A percentile compares a stretch with the other conserved stretches of the same genome.
These are phyloP conservation scores for Salvelinus sp. DNA, from an alignment of 2,113 vertebrate genomes.

Conservation along the genomic window DNA sequence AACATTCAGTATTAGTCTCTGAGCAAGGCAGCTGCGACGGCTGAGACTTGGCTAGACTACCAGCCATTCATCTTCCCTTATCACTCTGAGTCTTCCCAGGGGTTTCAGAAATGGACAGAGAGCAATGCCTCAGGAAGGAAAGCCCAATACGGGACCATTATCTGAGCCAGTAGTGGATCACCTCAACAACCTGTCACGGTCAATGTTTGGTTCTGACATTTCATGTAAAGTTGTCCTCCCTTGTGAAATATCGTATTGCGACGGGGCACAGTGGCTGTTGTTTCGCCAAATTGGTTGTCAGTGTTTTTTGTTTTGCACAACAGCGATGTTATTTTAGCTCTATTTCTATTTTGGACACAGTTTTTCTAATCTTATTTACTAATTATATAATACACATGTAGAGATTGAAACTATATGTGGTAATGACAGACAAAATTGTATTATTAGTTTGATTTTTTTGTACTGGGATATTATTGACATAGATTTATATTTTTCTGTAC, in stretches of 20 bases:
- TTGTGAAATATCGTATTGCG: slow-evolving; percentile 40
- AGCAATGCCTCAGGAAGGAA: slow-evolving; percentile 28
- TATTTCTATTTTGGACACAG: background rate
- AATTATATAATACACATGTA: too few species aligned
- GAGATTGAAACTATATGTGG: too few species aligned
- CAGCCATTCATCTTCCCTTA: slow-evolving; percentile 54
- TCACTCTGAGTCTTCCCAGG: slow-evolving; percentile 47
- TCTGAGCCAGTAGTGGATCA: slow-evolving; percentile 62
- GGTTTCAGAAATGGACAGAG: slow-evolving; percentile 16
- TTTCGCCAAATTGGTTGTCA: slow-evolving; percentile 55
- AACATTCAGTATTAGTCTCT: slow-evolving; percentile 39
- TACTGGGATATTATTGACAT: too few species aligned
- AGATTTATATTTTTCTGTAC: too few species aligned
- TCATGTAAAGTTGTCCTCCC: slow-evolving; percentile 59
- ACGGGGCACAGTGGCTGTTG: too few species aligned
- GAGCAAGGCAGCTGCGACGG: background rate
- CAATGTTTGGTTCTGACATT: slow-evolving; percentile 58
- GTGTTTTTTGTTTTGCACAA: background rate
- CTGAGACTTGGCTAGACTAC: slow-evolving; percentile 35
- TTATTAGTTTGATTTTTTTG: too few species aligned
- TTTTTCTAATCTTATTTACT: background rate
- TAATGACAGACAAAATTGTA: too few species aligned
- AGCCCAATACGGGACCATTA: slow-evolving; percentile 41
- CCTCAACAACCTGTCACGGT: slow-evolving; percentile 53
- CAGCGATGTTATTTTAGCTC: background rate